Base-by-base conservation (phyloP, 2,888 invertebrate genomes). In the Caenorhabditis virilis region DNA sequence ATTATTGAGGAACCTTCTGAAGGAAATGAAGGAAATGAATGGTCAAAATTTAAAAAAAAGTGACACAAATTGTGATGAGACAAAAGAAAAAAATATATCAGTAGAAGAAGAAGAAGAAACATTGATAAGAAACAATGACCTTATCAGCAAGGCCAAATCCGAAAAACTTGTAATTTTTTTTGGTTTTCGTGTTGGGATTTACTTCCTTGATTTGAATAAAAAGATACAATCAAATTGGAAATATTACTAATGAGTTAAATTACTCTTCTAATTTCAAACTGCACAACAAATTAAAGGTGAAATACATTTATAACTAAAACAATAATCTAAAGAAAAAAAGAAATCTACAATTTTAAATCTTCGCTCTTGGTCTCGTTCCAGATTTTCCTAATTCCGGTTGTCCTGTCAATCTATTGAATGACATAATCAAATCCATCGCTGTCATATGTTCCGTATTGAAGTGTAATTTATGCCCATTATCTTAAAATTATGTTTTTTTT, bases 401-500 rank as follows among this genome's bases (percentile, higher is more conserved):
- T 46, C 80, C 81, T 18, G 76, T 60, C 7, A 81, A 51, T 22
- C 76, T 72, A 52, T 81, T 81, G 71, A 81, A 80, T 26, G 74
- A 69, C 77, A 78, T 78, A 23, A 77, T 65, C 20, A 81, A 55
- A 45, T 81, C 81, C 59, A 72, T 69, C 16, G 78, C 58, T 7
- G 74, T 62, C 78, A 81, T 80, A 46, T 77, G 76, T 38, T 71
- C 74, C 20, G 81, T 81, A 53, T 76, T 70, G 61, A 81, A 80
- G 22, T 72, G 69, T 42, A 81, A 59, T 50, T 76, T 71, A 47
- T 72, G 64, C 1, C 78, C 78, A 53, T 77, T 74, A 11, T 69
- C 80, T 76, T 13, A 56, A 54, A 35, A 41, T 25, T 27, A 16
- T 18, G 7, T 9, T 39, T 11, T 50, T 36, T 26, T 43, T 16